Evolutionary conservation across 1,140 invertebrate genomes (phyloP).

Genomic region (Cyrtorhinus lividipennis): DNA sequence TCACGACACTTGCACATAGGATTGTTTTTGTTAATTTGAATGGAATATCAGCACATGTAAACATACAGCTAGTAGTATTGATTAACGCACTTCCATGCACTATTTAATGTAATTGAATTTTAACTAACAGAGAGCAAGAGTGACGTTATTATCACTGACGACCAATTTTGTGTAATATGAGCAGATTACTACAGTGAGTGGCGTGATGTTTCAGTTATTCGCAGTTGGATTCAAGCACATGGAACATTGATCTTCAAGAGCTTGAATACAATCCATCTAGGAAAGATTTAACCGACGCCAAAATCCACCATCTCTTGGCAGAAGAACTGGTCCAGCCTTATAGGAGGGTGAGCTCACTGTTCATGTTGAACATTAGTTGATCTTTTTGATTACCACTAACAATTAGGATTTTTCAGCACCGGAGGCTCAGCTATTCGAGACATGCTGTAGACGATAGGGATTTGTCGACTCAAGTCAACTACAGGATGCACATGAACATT

Average conservation of each 20-base stretch:
- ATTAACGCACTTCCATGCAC: too few species aligned
- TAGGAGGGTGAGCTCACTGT: conserved; percentile 61
- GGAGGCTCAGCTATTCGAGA: conserved; percentile 74
- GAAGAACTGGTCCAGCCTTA: conserved; percentile 82
- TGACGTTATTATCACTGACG: too few species aligned
- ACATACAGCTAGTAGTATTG: too few species aligned
- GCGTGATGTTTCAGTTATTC: conserved; percentile 61
- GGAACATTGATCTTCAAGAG: conserved; percentile 86
- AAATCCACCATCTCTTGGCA: conserved; percentile 80
- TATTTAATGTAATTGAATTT: too few species aligned
- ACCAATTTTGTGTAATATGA: too few species aligned
- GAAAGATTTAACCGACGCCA: conserved; percentile 80
- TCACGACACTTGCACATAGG: too few species aligned
- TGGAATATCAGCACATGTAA: too few species aligned
- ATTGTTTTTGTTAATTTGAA: too few species aligned
- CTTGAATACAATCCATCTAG: conserved; percentile 81
- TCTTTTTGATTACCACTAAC: too few species aligned
- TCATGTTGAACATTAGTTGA: too few species aligned
- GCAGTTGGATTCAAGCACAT: conserved; percentile 60
- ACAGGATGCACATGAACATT: conserved; percentile 83
- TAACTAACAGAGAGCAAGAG: too few species aligned
- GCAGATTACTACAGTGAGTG: too few species aligned
- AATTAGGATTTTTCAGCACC: conserved; percentile 65
- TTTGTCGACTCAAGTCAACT: conserved; percentile 72
- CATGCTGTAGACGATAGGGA: conserved; percentile 80